Conservation (phyloP, 2,113 vertebrate genomes). For the Meleagris gallopavo region DNA sequence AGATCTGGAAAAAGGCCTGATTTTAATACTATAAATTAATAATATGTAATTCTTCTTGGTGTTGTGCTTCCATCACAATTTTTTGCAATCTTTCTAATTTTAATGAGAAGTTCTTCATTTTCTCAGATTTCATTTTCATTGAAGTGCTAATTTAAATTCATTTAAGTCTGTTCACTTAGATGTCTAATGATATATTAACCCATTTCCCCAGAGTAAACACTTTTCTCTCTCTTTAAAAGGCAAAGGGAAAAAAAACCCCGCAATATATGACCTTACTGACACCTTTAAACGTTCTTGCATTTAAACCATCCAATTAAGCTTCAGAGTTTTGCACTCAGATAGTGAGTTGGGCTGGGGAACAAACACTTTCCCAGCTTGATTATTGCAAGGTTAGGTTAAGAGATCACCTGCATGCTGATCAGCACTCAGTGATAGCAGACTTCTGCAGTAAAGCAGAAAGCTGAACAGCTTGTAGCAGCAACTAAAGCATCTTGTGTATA, state of each 20-base stretch:
- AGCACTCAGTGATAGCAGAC: background rate
- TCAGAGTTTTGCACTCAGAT: background rate
- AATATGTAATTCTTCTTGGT: background rate
- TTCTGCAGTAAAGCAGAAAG: background rate
- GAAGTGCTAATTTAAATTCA: background rate
- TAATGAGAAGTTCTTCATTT: background rate
- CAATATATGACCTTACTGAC: background rate
- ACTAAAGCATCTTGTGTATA: background rate
- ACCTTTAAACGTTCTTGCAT: background rate
- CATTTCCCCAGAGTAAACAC: background rate
- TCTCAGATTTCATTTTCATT: background rate
- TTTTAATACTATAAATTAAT: background rate
- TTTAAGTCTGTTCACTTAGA: background rate
- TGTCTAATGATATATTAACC: background rate
- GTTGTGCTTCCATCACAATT: background rate
- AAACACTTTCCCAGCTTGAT: background rate
- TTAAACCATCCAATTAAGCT: background rate
- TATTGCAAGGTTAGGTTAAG: background rate
- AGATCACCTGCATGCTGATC: background rate
- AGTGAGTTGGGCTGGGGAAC: background rate
- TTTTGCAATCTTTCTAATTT: background rate
- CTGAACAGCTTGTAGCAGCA: background rate
- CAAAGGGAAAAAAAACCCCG: rapidly evolving
- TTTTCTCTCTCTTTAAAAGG: background rate
- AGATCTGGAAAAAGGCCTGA: background rate